phyloP scores from a whole-genome alignment of 1,140 invertebrate genomes.

The Aphelenchoides besseyi region DNA sequence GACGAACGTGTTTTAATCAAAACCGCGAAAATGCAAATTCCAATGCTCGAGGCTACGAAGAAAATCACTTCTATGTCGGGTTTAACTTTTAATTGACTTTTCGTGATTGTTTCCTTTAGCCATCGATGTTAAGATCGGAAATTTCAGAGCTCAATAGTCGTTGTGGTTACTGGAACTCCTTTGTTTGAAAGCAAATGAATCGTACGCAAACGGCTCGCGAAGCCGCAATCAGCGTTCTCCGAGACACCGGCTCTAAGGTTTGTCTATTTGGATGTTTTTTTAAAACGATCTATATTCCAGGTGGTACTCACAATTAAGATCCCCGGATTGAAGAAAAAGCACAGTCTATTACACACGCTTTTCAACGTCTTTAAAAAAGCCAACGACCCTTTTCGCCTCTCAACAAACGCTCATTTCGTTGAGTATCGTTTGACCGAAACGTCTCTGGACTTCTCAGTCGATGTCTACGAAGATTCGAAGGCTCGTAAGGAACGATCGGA shows the following conservation, averaged over 20 bases:
- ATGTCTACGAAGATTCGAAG: slow-evolving; percentile 38
- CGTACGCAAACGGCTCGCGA: slow-evolving; percentile 30
- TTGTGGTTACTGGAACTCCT: neutral
- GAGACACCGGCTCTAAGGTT: slow-evolving; percentile 42
- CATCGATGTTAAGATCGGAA: neutral
- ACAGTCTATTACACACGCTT: slow-evolving; percentile 27
- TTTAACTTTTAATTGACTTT: too few relatives aligned
- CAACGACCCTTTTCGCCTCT: slow-evolving; percentile 42
- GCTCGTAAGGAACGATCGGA: slow-evolving; percentile 40
- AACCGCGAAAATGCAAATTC: too few relatives aligned
- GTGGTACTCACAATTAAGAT: slow-evolving; percentile 37
- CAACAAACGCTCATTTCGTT: slow-evolving; percentile 44
- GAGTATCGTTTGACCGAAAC: slow-evolving; percentile 37
- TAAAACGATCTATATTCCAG: slow-evolving; percentile 12
- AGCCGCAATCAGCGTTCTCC: slow-evolving; percentile 38
- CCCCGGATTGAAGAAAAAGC: slow-evolving; percentile 38
- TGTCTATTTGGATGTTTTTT: slow-evolving; percentile 1
- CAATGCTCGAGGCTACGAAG: too few relatives aligned
- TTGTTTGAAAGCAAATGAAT: slow-evolving; percentile 1
- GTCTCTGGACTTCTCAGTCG: slow-evolving; percentile 36
- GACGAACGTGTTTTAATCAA: too few relatives aligned
- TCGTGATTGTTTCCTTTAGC: neutral
- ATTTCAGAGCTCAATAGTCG: too few relatives aligned
- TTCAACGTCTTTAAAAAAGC: slow-evolving; percentile 37
- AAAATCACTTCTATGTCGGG: too few relatives aligned